phyloP scores from a whole-genome alignment of 2,797 vertebrate genomes.

The Clangula hyemalis region DNA sequence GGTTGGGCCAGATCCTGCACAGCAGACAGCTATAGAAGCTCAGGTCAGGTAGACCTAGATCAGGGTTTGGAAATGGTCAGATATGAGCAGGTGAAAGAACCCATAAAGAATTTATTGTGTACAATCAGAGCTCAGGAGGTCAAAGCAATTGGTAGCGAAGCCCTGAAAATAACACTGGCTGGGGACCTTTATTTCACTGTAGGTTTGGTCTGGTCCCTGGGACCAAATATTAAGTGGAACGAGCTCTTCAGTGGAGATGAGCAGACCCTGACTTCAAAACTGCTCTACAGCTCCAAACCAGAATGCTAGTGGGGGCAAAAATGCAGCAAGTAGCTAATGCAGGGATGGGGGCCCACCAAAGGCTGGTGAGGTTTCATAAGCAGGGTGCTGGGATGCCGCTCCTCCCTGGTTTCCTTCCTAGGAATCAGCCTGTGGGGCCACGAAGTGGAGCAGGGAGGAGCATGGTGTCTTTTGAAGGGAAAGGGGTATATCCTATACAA shows the following conservation, averaged over 20 bases:
- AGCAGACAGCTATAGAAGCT: neutral
- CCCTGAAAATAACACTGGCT: neutral
- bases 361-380: neutral
- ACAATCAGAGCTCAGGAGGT: fast-evolving
- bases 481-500: neutral
- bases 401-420: neutral
- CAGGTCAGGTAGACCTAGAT: neutral
- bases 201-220: neutral
- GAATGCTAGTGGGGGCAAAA: neutral
- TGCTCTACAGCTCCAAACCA: neutral
- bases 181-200: neutral
- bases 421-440: neutral
- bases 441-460: neutral
- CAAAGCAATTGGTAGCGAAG: neutral
- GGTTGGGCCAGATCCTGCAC: neutral
- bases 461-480: no score
- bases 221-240: neutral
- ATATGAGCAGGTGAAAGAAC: neutral
- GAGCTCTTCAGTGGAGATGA: neutral
- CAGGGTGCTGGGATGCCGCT: neutral
- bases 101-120: neutral
- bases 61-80: neutral
- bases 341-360: neutral
- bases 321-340: neutral
- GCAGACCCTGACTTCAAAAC: neutral